phyloP scores from a whole-genome alignment of 2,797 vertebrate genomes.

The Galagoides demidoff region DNA sequence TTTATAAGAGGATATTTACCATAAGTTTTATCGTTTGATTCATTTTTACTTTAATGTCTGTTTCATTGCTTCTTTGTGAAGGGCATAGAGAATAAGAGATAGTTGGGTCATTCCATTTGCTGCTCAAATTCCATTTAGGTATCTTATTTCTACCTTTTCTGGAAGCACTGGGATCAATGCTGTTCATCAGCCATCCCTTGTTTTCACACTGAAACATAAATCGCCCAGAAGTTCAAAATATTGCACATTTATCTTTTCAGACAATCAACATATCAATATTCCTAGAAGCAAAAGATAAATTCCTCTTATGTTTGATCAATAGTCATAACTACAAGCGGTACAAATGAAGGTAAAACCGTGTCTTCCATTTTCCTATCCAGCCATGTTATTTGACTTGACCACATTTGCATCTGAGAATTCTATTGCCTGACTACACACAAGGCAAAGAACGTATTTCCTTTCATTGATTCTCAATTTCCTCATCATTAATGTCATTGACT shows the following conservation, averaged over 20 bases:
- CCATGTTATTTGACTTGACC: slow-evolving; percentile 60
- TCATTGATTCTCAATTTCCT: slow-evolving; percentile 69
- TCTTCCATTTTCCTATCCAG: slow-evolving; percentile 61
- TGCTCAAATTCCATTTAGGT: neutral
- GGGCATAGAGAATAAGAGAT: neutral
- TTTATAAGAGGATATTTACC: neutral
- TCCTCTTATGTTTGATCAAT: slow-evolving; percentile 64
- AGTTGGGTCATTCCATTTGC: neutral
- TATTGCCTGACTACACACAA: slow-evolving; percentile 39
- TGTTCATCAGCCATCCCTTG: neutral
- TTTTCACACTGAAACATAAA: slow-evolving; percentile 50
- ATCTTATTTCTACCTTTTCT: neutral
- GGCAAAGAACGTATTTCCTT: slow-evolving; percentile 61
- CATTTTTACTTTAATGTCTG: neutral
- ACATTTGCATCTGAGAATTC: slow-evolving; percentile 49
- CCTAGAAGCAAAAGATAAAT: slow-evolving; percentile 65
- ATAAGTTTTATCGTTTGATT: neutral
- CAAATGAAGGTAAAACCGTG: slow-evolving; percentile 67
- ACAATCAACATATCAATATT: slow-evolving; percentile 71
- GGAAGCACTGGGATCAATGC: neutral
- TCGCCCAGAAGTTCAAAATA: slow-evolving; percentile 35
- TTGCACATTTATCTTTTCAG: slow-evolving; percentile 59
- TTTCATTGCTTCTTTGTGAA: neutral
- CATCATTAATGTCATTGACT: slow-evolving; percentile 71
- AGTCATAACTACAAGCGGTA: slow-evolving; percentile 58